These are phyloP conservation scores for Cyclopterus lumpus DNA, from an alignment of 2,797 vertebrate genomes.

Conservation along the genomic window DNA sequence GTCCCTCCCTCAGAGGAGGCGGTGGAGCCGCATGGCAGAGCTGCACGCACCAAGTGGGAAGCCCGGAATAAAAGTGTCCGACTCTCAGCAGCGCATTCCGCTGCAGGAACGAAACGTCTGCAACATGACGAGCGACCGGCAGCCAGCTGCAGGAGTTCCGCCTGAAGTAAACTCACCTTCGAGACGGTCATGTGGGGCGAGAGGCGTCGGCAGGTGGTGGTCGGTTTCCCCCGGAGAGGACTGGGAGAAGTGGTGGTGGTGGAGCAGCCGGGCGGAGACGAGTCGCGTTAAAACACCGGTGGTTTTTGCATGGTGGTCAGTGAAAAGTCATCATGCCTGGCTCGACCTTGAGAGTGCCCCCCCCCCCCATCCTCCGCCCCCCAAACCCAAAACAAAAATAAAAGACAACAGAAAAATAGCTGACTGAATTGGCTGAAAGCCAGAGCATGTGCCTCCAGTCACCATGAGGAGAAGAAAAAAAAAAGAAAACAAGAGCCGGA, in stretches of 20 bases:
- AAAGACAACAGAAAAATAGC: neutral
- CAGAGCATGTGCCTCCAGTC: constrained; percentile 4
- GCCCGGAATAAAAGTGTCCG: neutral
- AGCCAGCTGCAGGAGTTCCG: accelerated
- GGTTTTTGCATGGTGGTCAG: constrained; percentile 45
- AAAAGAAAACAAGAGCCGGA: constrained; percentile 10
- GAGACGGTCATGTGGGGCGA: constrained; percentile 75
- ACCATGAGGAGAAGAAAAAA: neutral
- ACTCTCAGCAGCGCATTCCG: neutral
- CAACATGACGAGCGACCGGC: neutral
- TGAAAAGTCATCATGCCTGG: constrained; percentile 55
- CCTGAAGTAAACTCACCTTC: constrained; percentile 69
- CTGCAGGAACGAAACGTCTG: neutral
- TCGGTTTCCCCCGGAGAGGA: constrained; percentile 50
- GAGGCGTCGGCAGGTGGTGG: constrained; percentile 72
- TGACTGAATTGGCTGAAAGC: constrained; percentile 1
- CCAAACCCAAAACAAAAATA: too few relatives aligned
- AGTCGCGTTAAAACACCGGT: constrained; percentile 45
- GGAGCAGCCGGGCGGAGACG: constrained; percentile 19
- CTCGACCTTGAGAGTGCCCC: constrained; percentile 45
- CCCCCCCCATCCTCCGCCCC: neutral
- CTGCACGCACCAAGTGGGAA: constrained; percentile 26
- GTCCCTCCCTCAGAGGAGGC: neutral
- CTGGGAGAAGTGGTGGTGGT: constrained; percentile 2
- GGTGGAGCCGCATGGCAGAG: constrained; percentile 54